phyloP scores from a whole-genome alignment of 1,140 invertebrate genomes.

The Drosophila tropicalis region DNA sequence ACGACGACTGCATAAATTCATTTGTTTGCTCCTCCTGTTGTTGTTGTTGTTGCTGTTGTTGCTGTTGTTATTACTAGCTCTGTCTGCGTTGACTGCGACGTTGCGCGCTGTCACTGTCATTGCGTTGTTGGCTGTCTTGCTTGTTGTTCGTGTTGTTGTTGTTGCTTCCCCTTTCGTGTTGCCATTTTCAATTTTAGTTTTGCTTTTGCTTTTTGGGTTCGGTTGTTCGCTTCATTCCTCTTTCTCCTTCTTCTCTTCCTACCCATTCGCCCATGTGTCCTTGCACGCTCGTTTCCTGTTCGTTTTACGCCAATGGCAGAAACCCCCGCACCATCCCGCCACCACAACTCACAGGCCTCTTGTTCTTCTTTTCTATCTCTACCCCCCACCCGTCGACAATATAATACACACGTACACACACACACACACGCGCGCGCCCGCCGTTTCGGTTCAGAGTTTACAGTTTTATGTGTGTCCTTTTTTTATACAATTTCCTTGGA shows the following conservation, averaged over 20 bases:
- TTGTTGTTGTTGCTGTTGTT: conserved; percentile 29
- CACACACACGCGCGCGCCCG: conserved; percentile 24
- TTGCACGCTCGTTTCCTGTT: conserved; percentile 73
- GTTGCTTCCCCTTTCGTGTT: conserved; percentile 43
- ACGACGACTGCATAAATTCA: conserved; percentile 69
- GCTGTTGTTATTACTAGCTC: conserved; percentile 53
- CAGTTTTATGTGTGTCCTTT: conserved; percentile 67
- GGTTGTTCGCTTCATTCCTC: conserved; percentile 32
- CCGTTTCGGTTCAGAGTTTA: conserved; percentile 77
- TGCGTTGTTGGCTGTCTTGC: conserved; percentile 36
- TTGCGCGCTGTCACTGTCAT: conserved; percentile 51
- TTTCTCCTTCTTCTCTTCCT: background rate
- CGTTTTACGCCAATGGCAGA: conserved; percentile 59
- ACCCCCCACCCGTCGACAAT: background rate
- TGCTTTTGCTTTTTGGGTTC: conserved; percentile 51
- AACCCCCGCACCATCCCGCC: background rate
- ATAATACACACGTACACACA: background rate
- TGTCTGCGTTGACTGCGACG: conserved; percentile 38
- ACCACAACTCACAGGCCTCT: too few species aligned
- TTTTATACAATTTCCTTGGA: conserved; percentile 70
- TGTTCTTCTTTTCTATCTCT: conserved; percentile 7
- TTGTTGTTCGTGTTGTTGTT: conserved; percentile 28
- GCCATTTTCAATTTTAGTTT: conserved; percentile 80
- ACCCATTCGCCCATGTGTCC: conserved; percentile 67
- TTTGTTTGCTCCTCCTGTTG: conserved; percentile 48